Evolutionary conservation across 2,797 vertebrate species (phyloP), one percentile per base, ranked within the genome.

Genomic region (Spinus pinus): DNA sequence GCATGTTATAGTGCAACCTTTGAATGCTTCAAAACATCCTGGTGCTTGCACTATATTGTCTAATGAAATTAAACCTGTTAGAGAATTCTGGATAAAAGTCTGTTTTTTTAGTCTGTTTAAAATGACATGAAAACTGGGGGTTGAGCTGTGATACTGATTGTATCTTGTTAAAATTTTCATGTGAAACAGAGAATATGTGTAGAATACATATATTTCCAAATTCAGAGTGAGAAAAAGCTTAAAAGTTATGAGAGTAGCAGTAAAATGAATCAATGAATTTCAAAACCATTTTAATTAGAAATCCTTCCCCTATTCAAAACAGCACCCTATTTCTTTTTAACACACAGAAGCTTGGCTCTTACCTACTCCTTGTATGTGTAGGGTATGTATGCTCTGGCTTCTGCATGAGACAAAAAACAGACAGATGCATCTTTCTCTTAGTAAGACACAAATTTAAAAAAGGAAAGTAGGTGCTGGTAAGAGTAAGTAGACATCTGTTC

Each of bases 281-380:
- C 4, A 62, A 82, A 87, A 16, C 2, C 4, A 44, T 44, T 81
- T 74, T 9, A 69, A 11, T 54, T 44, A 14, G 4, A 82, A 86
- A 47, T 71, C 12, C 9, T 58, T 71, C 15, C 7, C 12, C 70
- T 66, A 37, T 73, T 75, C 16, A 81, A 62, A 85, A 61, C 18
- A 33, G 25, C 7, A 73, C 27, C 9, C 21, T 9, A 23, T 53
- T 92, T 74, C 13, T 65, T 69, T 81, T 85, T 30, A 71, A 31
- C 17, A 60, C 23, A 14, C 37, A 23, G 4, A 86, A 51, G 9
- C 14, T 54, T 12, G 16, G 8, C 9, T 66, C 28, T 80, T 57
- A 8, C 0, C 5, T 33, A 24, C 7, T 72, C 44, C 14, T 73
- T 66, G 13, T 20, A 21, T 0, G 0, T 37, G 13, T n/a, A 2